phyloP scores from a whole-genome alignment of 2,797 vertebrate species.

The Synaphobranchus kaupii region DNA sequence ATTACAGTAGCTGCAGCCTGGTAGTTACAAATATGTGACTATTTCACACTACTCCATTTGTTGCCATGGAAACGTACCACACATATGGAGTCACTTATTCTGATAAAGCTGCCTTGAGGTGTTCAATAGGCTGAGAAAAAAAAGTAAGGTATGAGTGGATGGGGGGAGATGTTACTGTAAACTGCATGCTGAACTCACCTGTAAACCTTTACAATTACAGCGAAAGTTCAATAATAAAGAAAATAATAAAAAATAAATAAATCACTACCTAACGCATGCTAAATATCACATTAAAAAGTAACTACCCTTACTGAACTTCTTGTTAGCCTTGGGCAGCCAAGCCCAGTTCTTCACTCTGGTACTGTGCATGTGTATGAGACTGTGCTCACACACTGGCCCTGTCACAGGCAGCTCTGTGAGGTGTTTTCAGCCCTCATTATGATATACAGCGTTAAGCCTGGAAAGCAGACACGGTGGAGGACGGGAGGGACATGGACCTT shows the following conservation, averaged over 20 bases:
- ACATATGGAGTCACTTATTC: not conserved
- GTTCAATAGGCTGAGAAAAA: not conserved
- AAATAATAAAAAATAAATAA: too few species aligned
- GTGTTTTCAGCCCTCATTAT: not conserved
- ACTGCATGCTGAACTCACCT: too few species aligned
- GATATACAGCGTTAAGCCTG: not conserved
- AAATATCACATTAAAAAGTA: not conserved
- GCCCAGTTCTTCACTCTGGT: not conserved
- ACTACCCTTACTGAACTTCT: not conserved
- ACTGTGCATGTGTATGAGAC: not conserved
- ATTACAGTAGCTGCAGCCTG: not conserved
- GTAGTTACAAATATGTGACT: not conserved
- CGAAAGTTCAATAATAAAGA: too few species aligned
- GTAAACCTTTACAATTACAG: too few species aligned
- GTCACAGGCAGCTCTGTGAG: not conserved
- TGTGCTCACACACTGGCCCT: not conserved
- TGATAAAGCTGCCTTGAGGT: not conserved
- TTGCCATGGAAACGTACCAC: not conserved
- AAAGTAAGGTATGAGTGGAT: too few species aligned
- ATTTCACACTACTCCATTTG: not conserved
- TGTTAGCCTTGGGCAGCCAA: not conserved
- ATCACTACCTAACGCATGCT: not conserved
- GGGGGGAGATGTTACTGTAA: too few species aligned
- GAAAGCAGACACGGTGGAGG: not conserved
- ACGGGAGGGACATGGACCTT: not conserved